Evolutionary conservation across 1,140 invertebrate species (phyloP).

Genomic region (Drosophila simulans): DNA sequence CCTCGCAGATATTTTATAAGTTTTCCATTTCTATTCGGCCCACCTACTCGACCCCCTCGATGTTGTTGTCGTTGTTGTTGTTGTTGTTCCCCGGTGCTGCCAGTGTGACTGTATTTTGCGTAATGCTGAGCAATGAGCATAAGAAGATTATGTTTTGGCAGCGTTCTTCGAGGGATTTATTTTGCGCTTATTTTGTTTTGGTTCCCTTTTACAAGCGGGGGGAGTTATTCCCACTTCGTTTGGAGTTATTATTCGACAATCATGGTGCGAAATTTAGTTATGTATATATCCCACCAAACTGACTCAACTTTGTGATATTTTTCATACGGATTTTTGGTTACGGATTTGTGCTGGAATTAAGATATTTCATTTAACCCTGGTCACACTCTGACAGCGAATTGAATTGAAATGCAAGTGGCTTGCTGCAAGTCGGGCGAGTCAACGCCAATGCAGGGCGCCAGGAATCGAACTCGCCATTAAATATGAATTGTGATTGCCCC

Average conservation of each 20-base stretch:
- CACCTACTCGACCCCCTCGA: not conserved
- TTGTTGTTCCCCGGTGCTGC: not conserved
- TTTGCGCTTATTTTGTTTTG: constrained; percentile 17
- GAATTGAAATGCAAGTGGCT: constrained; percentile 47
- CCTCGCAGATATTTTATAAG: constrained; percentile 80
- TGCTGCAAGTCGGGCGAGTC: constrained; percentile 30
- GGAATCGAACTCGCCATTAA: constrained; percentile 51
- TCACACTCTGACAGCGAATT: constrained; percentile 13
- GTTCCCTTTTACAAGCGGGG: not conserved
- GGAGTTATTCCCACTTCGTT: not conserved
- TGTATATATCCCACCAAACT: too few relatives aligned
- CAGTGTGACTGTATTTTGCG: constrained; percentile 36
- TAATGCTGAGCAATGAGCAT: constrained; percentile 47
- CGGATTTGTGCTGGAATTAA: not conserved
- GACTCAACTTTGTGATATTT: not conserved
- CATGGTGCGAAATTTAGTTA: not conserved
- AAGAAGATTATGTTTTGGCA: constrained; percentile 41
- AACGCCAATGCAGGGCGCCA: constrained; percentile 42
- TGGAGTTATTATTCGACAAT: constrained; percentile 22
- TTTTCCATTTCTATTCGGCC: constrained; percentile 59
- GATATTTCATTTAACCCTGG: not conserved
- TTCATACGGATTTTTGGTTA: not conserved
- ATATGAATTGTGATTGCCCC: constrained; percentile 50
- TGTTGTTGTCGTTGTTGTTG: not conserved
- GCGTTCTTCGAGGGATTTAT: constrained; percentile 22